Percentiles rank a stretch among this genome's conserved stretches.
Conservation (phyloP, 2,797 vertebrate genomes). For the Macropodus opercularis region DNA sequence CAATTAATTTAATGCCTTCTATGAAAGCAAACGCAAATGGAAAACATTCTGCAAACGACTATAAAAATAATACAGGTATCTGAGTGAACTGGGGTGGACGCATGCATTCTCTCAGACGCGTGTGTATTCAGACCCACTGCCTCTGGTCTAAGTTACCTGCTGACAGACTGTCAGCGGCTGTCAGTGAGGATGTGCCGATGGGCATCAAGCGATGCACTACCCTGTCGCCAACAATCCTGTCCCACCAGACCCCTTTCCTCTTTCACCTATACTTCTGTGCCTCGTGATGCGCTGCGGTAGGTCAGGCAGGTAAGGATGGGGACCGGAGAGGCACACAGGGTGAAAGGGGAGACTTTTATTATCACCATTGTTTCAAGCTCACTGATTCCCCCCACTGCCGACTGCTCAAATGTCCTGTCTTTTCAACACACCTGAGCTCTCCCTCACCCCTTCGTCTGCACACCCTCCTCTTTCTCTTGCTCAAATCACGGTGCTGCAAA, state of each 20-base stretch:
- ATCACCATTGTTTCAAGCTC: slow-evolving; percentile 76
- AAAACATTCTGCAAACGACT: neutral
- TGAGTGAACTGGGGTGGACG: neutral
- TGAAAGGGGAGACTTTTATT: slow-evolving; percentile 78
- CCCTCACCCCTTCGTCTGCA: slow-evolving; percentile 1
- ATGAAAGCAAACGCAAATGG: neutral
- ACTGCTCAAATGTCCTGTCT: slow-evolving; percentile 78
- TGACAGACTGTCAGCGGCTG: slow-evolving; percentile 62
- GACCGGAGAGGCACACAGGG: slow-evolving; percentile 45
- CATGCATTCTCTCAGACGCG: slow-evolving; percentile 22
- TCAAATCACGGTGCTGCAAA: slow-evolving; percentile 54
- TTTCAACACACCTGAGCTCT: slow-evolving; percentile 79
- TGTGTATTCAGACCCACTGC: slow-evolving; percentile 16
- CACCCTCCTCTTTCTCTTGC: slow-evolving; percentile 27
- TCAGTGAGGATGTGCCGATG: slow-evolving; percentile 65
- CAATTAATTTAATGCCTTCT: neutral
- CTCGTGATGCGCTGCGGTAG: slow-evolving; percentile 74
- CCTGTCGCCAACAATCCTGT: slow-evolving; percentile 28
- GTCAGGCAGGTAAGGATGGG: slow-evolving; percentile 60
- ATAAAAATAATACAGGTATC: fast-evolving
- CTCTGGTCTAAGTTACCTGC: slow-evolving; percentile 59
- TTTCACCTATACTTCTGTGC: slow-evolving; percentile 24
- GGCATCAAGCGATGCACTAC: slow-evolving; percentile 23
- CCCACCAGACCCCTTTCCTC: slow-evolving; percentile 16
- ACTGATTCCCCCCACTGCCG: slow-evolving; percentile 48